Conservation (phyloP, 2,888 invertebrate genomes). For the Phlogophora meticulosa region DNA sequence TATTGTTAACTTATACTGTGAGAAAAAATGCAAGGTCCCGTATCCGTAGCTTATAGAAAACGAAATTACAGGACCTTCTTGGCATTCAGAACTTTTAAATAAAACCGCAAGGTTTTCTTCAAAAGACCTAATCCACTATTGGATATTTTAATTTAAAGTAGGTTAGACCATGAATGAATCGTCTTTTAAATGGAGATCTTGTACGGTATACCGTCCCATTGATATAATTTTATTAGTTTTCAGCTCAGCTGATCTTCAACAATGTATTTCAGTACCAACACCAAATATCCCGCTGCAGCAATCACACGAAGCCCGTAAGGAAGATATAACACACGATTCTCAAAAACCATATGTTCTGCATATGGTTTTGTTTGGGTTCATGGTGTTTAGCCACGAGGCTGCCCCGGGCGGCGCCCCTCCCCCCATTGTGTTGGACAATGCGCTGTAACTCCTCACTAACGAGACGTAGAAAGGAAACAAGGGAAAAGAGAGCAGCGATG, state of each 20-base stretch:
- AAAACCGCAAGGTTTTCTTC: background rate
- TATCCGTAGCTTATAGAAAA: constrained; percentile 3
- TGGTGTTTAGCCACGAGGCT: constrained; percentile 82
- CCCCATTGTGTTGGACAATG: constrained; percentile 88
- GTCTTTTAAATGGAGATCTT: no score
- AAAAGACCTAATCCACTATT: background rate
- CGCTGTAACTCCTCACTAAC: constrained; percentile 89
- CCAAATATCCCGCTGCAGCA: constrained; percentile 5
- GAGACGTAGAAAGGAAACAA: constrained; percentile 72
- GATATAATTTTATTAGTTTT: background rate
- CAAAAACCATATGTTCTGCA: constrained; percentile 57
- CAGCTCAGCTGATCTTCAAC: background rate
- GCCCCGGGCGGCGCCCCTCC: constrained; percentile 82
- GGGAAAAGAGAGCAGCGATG: constrained; percentile 40
- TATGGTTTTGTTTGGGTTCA: constrained; percentile 70
- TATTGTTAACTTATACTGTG: constrained; percentile 28
- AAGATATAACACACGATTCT: constrained; percentile 60
- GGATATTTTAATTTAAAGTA: background rate
- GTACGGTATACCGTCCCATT: background rate
- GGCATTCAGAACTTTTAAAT: background rate
- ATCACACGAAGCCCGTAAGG: constrained; percentile 47
- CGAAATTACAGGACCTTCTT: background rate
- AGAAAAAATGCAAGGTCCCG: background rate
- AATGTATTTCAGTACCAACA: constrained; percentile 24
- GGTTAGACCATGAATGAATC: background rate